Percentiles rank a stretch among this genome's conserved stretches.
Evolutionary conservation across 2,113 vertebrate genomes (phyloP).

Genomic region (Sakesphorus luctuosus): DNA sequence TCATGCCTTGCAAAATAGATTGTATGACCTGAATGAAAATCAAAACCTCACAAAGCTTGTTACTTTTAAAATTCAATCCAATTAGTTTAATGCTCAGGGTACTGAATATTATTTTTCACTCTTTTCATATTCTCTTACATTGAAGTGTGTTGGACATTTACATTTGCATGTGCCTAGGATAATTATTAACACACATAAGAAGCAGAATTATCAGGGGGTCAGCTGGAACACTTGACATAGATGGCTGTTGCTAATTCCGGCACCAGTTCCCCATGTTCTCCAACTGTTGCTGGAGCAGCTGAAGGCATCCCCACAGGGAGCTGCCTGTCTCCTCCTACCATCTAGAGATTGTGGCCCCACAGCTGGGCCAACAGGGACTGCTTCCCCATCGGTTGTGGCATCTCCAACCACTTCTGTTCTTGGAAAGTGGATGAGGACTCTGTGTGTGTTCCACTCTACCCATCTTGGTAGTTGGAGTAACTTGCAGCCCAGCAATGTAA

Average conservation of each 20-base stretch:
- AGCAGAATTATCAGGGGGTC: neutral
- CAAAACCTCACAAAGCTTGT: neutral
- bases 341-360: neutral
- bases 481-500: neutral
- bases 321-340: neutral
- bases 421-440: neutral
- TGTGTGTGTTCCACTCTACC: neutral
- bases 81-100: neutral
- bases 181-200: neutral
- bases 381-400: rapidly evolving
- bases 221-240: neutral
- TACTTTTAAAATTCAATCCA: neutral
- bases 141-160: neutral
- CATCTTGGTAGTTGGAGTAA: neutral
- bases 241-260: neutral
- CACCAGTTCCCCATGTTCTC: neutral
- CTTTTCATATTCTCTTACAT: neutral
- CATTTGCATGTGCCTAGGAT: neutral
- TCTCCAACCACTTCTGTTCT: neutral
- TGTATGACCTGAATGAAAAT: neutral
- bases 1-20: neutral
- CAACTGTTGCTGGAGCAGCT: neutral
- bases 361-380: neutral
- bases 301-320: neutral
- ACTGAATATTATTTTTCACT: neutral